Evolutionary conservation across 2,888 invertebrate species (phyloP).

Genomic region (Endomychus coccineus): DNA sequence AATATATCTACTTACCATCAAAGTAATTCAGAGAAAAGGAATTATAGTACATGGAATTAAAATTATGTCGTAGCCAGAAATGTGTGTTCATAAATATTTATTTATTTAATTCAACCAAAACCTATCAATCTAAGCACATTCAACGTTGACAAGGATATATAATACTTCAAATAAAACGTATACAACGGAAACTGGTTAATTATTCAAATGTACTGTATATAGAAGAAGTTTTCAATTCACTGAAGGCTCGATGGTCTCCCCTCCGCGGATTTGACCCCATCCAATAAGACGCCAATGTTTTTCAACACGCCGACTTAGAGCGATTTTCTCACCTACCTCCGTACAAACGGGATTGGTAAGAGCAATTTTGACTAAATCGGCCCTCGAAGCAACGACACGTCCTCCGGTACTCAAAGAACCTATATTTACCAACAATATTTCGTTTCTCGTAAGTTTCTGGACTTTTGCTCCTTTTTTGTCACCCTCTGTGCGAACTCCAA

Average conservation of each 20-base stretch:
- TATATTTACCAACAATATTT: slow-evolving; percentile 94
- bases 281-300: slow-evolving; percentile 99
- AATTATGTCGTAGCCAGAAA: too few species aligned
- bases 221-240: slow-evolving; percentile 25
- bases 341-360: slow-evolving; percentile 98
- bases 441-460: slow-evolving; percentile 82
- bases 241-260: slow-evolving; percentile 85
- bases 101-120: too few species aligned
- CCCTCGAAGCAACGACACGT: slow-evolving; percentile 86
- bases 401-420: slow-evolving; percentile 98
- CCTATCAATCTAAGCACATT: too few species aligned
- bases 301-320: slow-evolving; percentile 96
- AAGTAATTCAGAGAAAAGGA: too few species aligned
- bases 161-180: too few species aligned
- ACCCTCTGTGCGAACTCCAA: slow-evolving; percentile 97
- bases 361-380: slow-evolving; percentile 95
- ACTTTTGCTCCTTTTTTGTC: slow-evolving; percentile 99
- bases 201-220: too few species aligned
- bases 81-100: too few species aligned
- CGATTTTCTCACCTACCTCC: slow-evolving; percentile 97
- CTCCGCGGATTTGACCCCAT: slow-evolving; percentile 98
- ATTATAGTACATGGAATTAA: too few species aligned
- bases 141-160: too few species aligned
- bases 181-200: too few species aligned
- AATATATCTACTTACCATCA: too few species aligned